A percentile compares a stretch with the other conserved stretches of the same genome.
Evolutionary conservation across 2,113 vertebrate genomes (phyloP).

Genomic region (Bungarus multicinctus): DNA sequence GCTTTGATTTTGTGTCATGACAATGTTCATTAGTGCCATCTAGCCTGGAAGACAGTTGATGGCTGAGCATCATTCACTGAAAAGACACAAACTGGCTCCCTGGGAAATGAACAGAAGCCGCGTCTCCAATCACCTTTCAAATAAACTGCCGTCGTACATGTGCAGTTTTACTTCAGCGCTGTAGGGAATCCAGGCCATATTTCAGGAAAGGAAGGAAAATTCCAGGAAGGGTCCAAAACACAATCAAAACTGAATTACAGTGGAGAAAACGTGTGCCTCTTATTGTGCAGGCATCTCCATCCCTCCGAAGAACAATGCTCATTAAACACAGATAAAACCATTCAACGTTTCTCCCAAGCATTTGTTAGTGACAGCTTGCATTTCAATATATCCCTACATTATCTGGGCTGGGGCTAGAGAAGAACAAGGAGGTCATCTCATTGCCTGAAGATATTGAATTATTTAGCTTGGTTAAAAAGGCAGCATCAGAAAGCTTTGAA

Average conservation of each 20-base stretch:
- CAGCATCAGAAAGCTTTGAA: not conserved
- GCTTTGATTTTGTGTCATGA: conserved; percentile 73
- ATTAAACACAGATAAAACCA: not conserved
- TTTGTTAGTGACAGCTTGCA: not conserved
- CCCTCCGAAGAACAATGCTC: not conserved
- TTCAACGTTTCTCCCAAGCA: not conserved
- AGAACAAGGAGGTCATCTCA: not conserved
- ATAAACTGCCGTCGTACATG: not conserved
- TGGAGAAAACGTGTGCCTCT: not conserved
- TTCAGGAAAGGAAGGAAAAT: not conserved
- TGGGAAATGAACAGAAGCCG: not conserved
- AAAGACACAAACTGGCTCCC: conserved; percentile 29
- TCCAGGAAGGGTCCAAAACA: not conserved
- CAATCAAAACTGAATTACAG: not conserved
- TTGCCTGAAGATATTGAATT: not conserved
- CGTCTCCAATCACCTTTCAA: not conserved
- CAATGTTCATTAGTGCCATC: conserved; percentile 59
- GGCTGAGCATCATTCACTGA: conserved; percentile 49
- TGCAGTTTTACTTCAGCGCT: not conserved
- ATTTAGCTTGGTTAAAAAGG: not conserved
- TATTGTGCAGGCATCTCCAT: not conserved
- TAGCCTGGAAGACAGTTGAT: conserved; percentile 42
- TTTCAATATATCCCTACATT: not conserved
- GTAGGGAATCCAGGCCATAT: not conserved
- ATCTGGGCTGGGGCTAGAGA: not conserved